Conservation (phyloP, 2,888 invertebrate genomes). For the Sinohyriopsis cumingii region DNA sequence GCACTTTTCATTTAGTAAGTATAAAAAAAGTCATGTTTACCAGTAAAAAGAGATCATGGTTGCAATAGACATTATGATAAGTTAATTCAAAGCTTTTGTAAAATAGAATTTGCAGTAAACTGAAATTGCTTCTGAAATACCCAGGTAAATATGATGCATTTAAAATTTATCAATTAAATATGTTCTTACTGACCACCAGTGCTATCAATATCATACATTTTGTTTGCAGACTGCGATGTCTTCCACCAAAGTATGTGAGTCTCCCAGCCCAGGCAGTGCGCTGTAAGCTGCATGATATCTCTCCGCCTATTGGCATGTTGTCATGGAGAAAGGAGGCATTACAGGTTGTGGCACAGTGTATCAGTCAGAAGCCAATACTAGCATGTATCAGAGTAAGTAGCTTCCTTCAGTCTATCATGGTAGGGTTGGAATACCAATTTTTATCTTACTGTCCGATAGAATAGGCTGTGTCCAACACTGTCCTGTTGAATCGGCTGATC, state of each 20-base stretch:
- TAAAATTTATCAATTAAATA: background rate
- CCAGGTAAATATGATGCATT: background rate
- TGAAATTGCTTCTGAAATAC: too few species aligned
- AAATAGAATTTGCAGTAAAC: too few species aligned
- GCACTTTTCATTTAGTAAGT: too few species aligned
- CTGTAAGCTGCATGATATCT: constrained; percentile 29
- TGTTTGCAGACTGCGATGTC: constrained; percentile 38
- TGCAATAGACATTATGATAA: too few species aligned
- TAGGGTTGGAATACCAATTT: too few species aligned
- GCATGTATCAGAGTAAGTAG: constrained; percentile 40
- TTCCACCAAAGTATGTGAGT: constrained; percentile 34
- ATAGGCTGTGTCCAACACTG: too few species aligned
- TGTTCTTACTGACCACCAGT: background rate
- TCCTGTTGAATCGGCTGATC: too few species aligned
- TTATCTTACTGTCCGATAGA: too few species aligned
- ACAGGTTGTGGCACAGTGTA: constrained; percentile 28
- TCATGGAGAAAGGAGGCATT: constrained; percentile 43
- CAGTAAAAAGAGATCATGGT: too few species aligned
- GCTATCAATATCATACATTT: background rate
- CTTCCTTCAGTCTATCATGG: background rate
- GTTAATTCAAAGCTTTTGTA: too few species aligned
- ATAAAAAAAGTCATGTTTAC: too few species aligned
- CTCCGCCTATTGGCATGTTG: constrained; percentile 19
- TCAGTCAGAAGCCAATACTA: constrained; percentile 27
- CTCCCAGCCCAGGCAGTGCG: constrained; percentile 46